These are phyloP conservation scores for Eupithecia abbreviata DNA, from an alignment of 2,888 invertebrate genomes.

Conservation along the genomic window DNA sequence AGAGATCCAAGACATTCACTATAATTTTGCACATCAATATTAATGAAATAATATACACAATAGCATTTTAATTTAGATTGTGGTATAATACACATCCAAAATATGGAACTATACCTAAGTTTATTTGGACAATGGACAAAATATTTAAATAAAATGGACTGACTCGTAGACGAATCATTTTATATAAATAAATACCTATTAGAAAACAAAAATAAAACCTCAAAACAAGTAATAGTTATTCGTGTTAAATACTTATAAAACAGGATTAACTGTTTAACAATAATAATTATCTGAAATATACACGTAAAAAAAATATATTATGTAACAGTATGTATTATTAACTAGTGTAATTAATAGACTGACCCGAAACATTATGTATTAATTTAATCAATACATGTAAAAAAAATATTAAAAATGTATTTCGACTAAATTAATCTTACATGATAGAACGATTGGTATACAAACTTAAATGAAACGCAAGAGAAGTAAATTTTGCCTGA, in stretches of 20 bases:
- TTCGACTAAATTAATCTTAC: conserved; percentile 29
- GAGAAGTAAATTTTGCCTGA: conserved; percentile 42
- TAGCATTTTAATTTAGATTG: conserved; percentile 79
- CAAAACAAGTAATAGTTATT: conserved; percentile 71
- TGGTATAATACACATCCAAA: conserved; percentile 83
- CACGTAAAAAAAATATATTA: conserved; percentile 81
- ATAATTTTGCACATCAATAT: conserved; percentile 84
- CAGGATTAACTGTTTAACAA: conserved; percentile 77
- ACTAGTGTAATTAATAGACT: conserved; percentile 63
- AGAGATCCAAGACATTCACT: conserved; percentile 84
- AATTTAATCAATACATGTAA: conserved; percentile 43
- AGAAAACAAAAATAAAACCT: conserved; percentile 64
- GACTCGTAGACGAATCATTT: conserved; percentile 61
- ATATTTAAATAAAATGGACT: conserved; percentile 75
- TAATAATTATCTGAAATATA: conserved; percentile 81
- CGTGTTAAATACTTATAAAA: conserved; percentile 76
- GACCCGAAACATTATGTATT: conserved; percentile 53
- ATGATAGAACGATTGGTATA: conserved; percentile 22
- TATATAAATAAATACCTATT: conserved; percentile 44
- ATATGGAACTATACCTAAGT: conserved; percentile 81
- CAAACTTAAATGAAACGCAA: conserved; percentile 51
- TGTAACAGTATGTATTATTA: conserved; percentile 72
- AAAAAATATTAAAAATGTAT: conserved; percentile 47
- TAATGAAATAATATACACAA: conserved; percentile 82
- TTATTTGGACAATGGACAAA: conserved; percentile 82